These are phyloP conservation scores for Rhagonycha lutea DNA, from an alignment of 2,888 invertebrate species.

Conservation along the genomic window DNA sequence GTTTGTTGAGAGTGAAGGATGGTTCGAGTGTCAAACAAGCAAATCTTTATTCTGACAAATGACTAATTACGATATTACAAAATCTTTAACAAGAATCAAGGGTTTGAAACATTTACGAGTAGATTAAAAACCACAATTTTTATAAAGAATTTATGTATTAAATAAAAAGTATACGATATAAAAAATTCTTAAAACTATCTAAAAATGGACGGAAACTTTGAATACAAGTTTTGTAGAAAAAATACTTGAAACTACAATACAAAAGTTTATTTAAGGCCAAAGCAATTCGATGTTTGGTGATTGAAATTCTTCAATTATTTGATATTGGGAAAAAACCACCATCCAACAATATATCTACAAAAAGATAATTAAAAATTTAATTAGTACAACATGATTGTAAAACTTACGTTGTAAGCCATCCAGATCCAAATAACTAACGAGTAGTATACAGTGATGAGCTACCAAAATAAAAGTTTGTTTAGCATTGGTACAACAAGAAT, in stretches of 20 bases:
- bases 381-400: not conserved
- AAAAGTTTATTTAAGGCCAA: conserved; percentile 58
- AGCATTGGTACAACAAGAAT: not conserved
- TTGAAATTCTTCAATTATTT: conserved; percentile 78
- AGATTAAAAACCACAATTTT: too few relatives aligned
- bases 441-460: conserved; percentile 81
- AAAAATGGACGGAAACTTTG: not conserved
- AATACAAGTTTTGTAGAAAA: not conserved
- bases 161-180: not conserved
- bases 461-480: conserved; percentile 47
- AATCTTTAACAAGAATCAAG: too few relatives aligned
- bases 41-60: too few relatives aligned
- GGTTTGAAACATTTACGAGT: too few relatives aligned
- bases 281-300: conserved; percentile 86
- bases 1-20: too few relatives aligned
- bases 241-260: not conserved
- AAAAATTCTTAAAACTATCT: not conserved
- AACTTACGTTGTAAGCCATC: conserved; percentile 85
- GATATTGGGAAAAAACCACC: conserved; percentile 84
- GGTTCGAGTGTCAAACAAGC: too few relatives aligned
- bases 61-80: too few relatives aligned
- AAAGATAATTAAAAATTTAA: conserved; percentile 4
- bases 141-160: not conserved
- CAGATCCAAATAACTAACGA: conserved; percentile 78
- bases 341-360: conserved; percentile 86